Base-by-base conservation (phyloP, 2,888 invertebrate genomes). In the Epinotia nisella region DNA sequence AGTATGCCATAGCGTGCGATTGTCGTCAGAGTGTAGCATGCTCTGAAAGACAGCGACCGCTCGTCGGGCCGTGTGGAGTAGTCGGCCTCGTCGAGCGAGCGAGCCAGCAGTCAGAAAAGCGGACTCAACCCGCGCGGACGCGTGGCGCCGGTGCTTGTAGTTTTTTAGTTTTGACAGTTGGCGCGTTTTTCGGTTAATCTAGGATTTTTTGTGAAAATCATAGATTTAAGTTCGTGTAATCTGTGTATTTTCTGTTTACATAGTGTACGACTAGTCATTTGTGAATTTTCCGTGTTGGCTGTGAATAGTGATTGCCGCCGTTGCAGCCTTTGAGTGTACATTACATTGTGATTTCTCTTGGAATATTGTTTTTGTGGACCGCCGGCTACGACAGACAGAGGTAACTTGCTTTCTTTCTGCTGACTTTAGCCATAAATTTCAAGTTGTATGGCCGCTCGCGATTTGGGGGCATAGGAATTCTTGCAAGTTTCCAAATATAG, bases 151-250 rank as follows among this genome's bases (percentile, higher is more conserved):
- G 92, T 93, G 93, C 93, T 93, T 91, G 92, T 93, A 92, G 92
- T 91, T 91, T 92, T 92, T 93, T 92, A 91, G 91, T 90, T 92
- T 86, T 93, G 92, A 93, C 93, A 93, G 90, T 93, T 93, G 93
- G 92, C 93, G 93, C 92, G 92, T 88, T 93, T 92, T 92, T 91
- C 84, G 78, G 87, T 90, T 88, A 81, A 87, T 85, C 84, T 87
- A 85, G 83, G 83, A 87, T 87, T 84, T 87, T 89, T 87, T 86
- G 90, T 91, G 90, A 84, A 92, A 92, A 90, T 87, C 92, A 92
- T 93, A 92, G 92, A 92, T 92, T 91, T 92, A 91, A 86, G 89
- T 87, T 90, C 87, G 92, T 92, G 92, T 90, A 92, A 91, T 92
- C 92, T 90, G 91, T 93, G 92, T 91, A 87, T 90, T 91, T 93